These are phyloP conservation scores for Apamea epomidion DNA, from an alignment of 2,888 invertebrate genomes.

Conservation along the genomic window DNA sequence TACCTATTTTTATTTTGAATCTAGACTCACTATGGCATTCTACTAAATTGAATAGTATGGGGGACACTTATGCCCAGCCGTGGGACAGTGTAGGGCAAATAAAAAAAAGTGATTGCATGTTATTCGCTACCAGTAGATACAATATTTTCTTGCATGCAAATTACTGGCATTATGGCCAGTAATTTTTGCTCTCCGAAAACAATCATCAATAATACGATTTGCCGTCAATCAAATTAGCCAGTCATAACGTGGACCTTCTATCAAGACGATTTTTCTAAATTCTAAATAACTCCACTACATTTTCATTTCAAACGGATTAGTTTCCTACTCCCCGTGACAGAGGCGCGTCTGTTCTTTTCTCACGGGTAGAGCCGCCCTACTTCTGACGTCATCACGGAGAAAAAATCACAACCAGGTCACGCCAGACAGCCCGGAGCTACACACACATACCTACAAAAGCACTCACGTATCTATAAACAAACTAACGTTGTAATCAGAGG, in stretches of 20 bases:
- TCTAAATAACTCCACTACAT: not conserved
- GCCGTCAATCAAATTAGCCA: not conserved
- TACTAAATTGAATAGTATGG: not conserved
- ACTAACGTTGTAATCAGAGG: not conserved
- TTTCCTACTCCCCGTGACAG: conserved; percentile 16
- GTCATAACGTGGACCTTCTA: not conserved
- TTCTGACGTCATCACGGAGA: conserved; percentile 58
- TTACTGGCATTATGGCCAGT: not conserved
- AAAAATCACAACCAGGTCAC: conserved; percentile 62
- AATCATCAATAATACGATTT: not conserved
- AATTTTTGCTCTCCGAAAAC: not conserved
- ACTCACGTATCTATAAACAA: not conserved
- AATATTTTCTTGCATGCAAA: not conserved
- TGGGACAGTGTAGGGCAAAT: not conserved
- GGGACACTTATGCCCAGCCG: not conserved
- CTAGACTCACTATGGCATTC: not conserved
- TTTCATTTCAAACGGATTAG: conserved; percentile 36
- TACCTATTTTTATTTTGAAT: not conserved
- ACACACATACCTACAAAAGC: not conserved
- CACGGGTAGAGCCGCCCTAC: conserved; percentile 48
- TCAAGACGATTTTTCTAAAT: not conserved
- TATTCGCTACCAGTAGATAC: not conserved
- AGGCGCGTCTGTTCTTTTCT: conserved; percentile 50
- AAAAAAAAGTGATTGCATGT: not conserved
- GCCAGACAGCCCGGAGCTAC: conserved; percentile 34